Evolutionary conservation across 2,888 invertebrate genomes (phyloP).

Genomic region (Drosophila maculinotata): DNA sequence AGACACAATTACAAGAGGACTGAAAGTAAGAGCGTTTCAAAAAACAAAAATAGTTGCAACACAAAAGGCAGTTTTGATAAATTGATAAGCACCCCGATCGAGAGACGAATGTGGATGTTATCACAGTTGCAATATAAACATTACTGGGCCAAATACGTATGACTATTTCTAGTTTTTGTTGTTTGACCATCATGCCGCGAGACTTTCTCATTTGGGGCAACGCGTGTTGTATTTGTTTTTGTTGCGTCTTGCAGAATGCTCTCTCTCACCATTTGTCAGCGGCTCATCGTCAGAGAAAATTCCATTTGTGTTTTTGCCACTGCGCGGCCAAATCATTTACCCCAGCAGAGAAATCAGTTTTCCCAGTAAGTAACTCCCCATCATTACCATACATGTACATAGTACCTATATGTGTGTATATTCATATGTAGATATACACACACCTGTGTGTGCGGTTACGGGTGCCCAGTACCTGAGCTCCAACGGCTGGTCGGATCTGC

Average conservation of each 20-base stretch:
- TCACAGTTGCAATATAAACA: constrained; percentile 42
- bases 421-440: constrained; percentile 88
- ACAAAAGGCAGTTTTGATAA: constrained; percentile 16
- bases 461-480: constrained; percentile 93
- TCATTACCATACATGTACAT: constrained; percentile 17
- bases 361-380: constrained; percentile 85
- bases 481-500: constrained; percentile 92
- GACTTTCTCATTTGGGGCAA: constrained; percentile 58
- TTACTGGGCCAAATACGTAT: constrained; percentile 5
- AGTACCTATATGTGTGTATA: constrained; percentile 6
- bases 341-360: constrained; percentile 94
- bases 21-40: constrained; percentile 68
- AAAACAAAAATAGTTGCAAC: constrained; percentile 32
- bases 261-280: constrained; percentile 91
- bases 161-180: constrained; percentile 10
- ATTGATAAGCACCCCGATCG: constrained; percentile 55
- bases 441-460: constrained; percentile 94
- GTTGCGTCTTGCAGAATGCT: constrained; percentile 88
- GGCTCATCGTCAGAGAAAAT: constrained; percentile 91
- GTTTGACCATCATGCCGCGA: constrained; percentile 19
- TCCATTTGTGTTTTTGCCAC: constrained; percentile 93
- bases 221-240: constrained; percentile 15
- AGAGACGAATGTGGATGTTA: constrained; percentile 50
- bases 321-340: constrained; percentile 94
- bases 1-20: constrained; percentile 27